A percentile compares a stretch with the other conserved stretches of the same genome.
phyloP scores from a whole-genome alignment of 2,888 invertebrate genomes.

The Vandiemenella viatica region DNA sequence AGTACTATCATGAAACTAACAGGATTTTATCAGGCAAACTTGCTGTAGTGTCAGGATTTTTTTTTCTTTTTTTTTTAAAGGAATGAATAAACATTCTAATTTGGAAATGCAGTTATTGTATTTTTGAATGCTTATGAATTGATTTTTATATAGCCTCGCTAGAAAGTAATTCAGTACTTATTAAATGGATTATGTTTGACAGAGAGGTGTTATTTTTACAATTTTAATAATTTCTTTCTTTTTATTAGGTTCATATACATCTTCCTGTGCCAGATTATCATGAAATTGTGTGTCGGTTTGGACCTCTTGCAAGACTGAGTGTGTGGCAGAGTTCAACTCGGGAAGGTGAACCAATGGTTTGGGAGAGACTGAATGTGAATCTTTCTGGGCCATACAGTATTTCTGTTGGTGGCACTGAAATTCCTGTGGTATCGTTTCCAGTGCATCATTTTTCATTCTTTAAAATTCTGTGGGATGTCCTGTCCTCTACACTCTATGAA shows the following conservation, averaged over 20 bases:
- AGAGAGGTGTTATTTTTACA: too few relatives aligned
- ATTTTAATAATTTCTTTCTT: neutral
- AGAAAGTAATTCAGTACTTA: too few relatives aligned
- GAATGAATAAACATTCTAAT: too few relatives aligned
- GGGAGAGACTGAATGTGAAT: conserved; percentile 17
- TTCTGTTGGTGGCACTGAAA: conserved; percentile 3
- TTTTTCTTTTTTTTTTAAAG: too few relatives aligned
- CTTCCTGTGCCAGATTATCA: conserved; percentile 22
- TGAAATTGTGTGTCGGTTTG: conserved; percentile 14
- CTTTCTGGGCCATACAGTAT: conserved; percentile 6
- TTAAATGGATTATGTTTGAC: too few relatives aligned
- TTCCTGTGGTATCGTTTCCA: conserved; percentile 18
- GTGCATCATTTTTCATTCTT: conserved; percentile 23
- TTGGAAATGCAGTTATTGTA: too few relatives aligned
- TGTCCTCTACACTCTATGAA: conserved; percentile 18
- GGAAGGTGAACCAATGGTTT: conserved; percentile 18
- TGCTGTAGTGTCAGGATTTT: too few relatives aligned
- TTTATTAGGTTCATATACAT: conserved; percentile 12
- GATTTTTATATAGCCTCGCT: too few relatives aligned
- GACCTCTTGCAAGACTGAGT: conserved; percentile 14
- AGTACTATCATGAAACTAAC: too few relatives aligned
- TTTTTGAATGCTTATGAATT: too few relatives aligned
- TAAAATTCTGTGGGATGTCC: conserved; percentile 21
- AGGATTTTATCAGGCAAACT: too few relatives aligned
- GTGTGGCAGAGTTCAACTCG: conserved; percentile 20